Evolutionary conservation across 2,797 vertebrate genomes (phyloP).

Genomic region (Columba guinea): DNA sequence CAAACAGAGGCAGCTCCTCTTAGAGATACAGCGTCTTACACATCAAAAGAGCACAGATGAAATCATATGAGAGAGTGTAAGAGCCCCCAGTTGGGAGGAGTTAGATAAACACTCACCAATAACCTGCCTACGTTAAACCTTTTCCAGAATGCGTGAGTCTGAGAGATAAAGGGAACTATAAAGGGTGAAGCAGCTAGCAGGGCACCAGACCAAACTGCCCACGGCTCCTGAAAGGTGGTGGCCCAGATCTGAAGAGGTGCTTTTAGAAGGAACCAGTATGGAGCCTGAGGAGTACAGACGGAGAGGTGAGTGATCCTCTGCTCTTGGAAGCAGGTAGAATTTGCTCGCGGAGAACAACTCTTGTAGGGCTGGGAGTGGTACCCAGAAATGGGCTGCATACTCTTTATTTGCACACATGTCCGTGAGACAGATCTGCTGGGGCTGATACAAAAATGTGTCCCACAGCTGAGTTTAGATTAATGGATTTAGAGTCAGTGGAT

Average conservation of each 20-base stretch:
- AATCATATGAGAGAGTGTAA: not conserved
- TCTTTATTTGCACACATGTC: not conserved
- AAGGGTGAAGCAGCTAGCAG: constrained; percentile 31
- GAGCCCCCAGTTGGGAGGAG: constrained; percentile 47
- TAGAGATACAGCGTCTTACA: not conserved
- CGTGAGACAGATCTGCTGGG: not conserved
- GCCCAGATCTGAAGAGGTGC: not conserved
- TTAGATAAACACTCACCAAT: constrained; percentile 59
- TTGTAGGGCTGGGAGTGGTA: not conserved
- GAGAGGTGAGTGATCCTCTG: constrained; percentile 72
- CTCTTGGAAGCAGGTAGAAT: not conserved
- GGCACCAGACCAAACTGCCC: not conserved
- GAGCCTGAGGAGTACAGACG: constrained; percentile 77
- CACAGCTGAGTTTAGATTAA: not conserved
- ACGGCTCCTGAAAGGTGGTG: not conserved
- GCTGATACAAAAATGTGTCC: not conserved
- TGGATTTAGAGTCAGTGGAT: not conserved
- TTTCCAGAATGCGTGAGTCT: constrained; percentile 35
- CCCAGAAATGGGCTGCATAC: not conserved
- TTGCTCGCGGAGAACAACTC: not conserved
- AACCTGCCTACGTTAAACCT: constrained; percentile 59
- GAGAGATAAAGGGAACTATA: constrained; percentile 69
- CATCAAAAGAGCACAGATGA: constrained; percentile 70
- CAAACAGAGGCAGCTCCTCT: not conserved
- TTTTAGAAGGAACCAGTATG: constrained; percentile 47